Base-by-base conservation (phyloP, 1,140 invertebrate genomes). In the Eurosta solidaginis region DNA sequence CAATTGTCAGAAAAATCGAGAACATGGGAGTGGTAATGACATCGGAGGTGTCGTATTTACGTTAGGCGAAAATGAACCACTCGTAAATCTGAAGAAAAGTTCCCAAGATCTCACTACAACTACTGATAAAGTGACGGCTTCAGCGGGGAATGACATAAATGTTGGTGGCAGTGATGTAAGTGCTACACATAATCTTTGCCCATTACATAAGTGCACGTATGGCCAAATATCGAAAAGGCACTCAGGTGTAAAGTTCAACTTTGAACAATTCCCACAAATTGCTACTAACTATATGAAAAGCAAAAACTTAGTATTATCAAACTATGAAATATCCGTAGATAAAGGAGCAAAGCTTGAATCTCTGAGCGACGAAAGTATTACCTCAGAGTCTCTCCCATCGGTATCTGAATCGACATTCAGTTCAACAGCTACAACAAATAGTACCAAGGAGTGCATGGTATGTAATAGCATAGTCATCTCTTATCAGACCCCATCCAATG, bases 11-110 rank as follows among this genome's bases (percentile, higher is more conserved):
- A 85, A 85, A 68, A 85, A 87, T 74, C 81, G 83, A 3, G 85
- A 85, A 36, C 82, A 87, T 27, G 84, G 82, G 27, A 86, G 82
- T 36, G 82, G 81, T 42, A 84, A 85, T 45, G 12, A 17, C 59
- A 75, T 42, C 9, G 47, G 81, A 33, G 89, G 91, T 78, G 93
- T 94, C 1, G 88, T 93, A n/a, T 95, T 95, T 83, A 93, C 93
- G 10, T 88, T 95, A 14, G 94, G 94, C n/a, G 93, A 93, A 73
- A 91, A 94, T 83, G 93, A 94, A 59, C 91, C 91, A 81, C 82
- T 92, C 74, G 89, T 92, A 1, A 87, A 88, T 78, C 76, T 88
- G 17, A 88, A 86, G 78, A 86, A 85, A 78, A 87, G 85, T 77
- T 85, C 73, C 76, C 85, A 87, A 77, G 84, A 87, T 82, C 82